phyloP scores from a whole-genome alignment of 2,113 vertebrate genomes.

The Halichoeres trimaculatus region DNA sequence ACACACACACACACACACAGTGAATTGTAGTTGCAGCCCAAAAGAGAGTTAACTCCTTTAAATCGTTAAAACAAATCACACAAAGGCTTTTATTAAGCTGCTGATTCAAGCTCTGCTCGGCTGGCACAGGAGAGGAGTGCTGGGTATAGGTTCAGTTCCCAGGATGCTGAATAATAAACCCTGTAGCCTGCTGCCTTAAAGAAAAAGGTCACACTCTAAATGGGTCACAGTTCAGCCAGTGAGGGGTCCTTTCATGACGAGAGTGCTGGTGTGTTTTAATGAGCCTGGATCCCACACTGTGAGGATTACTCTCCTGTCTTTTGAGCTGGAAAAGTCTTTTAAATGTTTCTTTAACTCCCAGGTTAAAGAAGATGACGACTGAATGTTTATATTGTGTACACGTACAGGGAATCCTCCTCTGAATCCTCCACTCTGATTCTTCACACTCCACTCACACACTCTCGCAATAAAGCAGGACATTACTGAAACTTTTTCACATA shows the following conservation, averaged over 20 bases:
- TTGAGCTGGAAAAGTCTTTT: constrained; percentile 41
- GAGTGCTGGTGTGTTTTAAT: constrained; percentile 68
- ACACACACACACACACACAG: constrained; percentile 12
- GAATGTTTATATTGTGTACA: constrained; percentile 17
- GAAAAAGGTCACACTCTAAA: constrained; percentile 69
- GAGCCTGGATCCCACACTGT: constrained; percentile 70
- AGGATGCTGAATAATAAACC: constrained; percentile 69
- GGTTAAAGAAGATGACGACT: constrained; percentile 24
- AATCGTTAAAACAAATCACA: constrained; percentile 46
- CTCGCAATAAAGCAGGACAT: too few relatives aligned
- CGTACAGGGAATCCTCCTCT: background rate
- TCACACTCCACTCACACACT: background rate
- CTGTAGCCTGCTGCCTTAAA: constrained; percentile 57
- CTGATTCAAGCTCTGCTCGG: constrained; percentile 52
- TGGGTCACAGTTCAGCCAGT: constrained; percentile 73
- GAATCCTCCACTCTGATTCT: background rate
- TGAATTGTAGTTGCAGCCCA: constrained; percentile 29
- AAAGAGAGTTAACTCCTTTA: constrained; percentile 45
- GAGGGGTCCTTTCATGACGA: constrained; percentile 39
- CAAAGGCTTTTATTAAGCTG: constrained; percentile 52
- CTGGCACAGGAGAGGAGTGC: constrained; percentile 37
- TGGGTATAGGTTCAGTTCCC: constrained; percentile 67
- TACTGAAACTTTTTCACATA: too few relatives aligned
- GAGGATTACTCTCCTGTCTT: constrained; percentile 68
- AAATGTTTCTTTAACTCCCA: background rate